Evolutionary conservation across 2,797 vertebrate species (phyloP), one percentile per base, ranked within the genome.

Genomic region (Catamblyrhynchus diadema): DNA sequence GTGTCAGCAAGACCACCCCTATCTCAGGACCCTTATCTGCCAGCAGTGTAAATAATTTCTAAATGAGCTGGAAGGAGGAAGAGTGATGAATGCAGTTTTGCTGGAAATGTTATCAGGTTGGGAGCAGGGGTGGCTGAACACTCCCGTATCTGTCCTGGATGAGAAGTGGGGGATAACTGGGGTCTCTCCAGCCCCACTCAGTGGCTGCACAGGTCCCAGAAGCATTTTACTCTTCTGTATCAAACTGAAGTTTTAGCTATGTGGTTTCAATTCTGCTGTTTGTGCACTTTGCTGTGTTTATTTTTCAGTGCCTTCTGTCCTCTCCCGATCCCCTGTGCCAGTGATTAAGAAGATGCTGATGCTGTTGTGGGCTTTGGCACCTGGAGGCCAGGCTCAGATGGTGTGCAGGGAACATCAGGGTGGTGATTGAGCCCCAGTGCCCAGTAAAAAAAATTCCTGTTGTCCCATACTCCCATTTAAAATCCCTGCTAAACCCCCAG

Each of bases 191-290:
- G 5, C 41, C 3, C 0, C 0, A 20, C 27, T 12, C 9, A 4
- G 42, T 16, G 6, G 30, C 25, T 59, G 21, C 1, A 1, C 27
- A 35, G 30, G 27, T 22, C 15, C 35, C 48, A 54, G 70, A 35
- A 18, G 5, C 53, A 37, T 85, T 88, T 86, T 86, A 77, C 47
- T 75, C 35, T 89, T 86, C 92, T 88, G 73, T 71, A 47, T 70
- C 45, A 57, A 85, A 93, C 17, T 1, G 1, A 65, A 87, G 37
- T 82, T 81, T 91, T 85, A 95, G 42, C 84, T 91, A 92, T 96
- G 92, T 97, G 94, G 88, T 96, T 96, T 95, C 90, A 88, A 65
- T 96, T 96, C 86, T 85, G 84, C 95, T 97, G 81, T 95, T 97
- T 83, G 85, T 96, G 84, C 88, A 93, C 94, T 93, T 96, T 95